These are phyloP conservation scores for Corapipo altera DNA, from an alignment of 2,113 vertebrate species.

Conservation along the genomic window DNA sequence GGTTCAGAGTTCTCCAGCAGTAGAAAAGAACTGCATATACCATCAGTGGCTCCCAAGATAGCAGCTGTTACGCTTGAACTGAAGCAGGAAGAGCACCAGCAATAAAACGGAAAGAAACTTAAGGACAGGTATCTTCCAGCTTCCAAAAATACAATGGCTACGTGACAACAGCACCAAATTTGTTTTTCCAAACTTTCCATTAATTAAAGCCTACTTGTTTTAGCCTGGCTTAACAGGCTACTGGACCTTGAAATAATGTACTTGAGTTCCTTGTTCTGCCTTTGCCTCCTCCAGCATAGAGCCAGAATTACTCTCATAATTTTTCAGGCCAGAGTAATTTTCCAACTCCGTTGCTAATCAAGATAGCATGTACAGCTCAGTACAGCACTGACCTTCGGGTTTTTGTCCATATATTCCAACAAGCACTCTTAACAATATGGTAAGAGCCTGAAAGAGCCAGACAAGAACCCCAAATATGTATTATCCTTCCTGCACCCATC, in stretches of 20 bases:
- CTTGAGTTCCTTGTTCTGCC: neutral
- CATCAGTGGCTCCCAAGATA: neutral
- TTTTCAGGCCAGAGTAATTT: neutral
- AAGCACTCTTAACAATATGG: rapidly evolving
- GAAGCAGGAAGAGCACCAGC: neutral
- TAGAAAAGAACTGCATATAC: neutral
- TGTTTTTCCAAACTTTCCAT: neutral
- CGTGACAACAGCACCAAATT: neutral
- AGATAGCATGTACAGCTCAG: neutral
- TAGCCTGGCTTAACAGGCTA: neutral
- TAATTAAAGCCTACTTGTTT: neutral
- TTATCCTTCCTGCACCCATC: neutral
- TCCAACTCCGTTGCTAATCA: neutral
- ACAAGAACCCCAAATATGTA: neutral
- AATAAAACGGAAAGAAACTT: neutral
- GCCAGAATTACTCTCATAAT: neutral
- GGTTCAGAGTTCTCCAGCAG: neutral
- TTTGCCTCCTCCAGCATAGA: neutral
- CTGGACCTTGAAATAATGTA: neutral
- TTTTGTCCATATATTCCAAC: neutral
- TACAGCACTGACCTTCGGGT: neutral
- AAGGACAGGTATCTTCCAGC: neutral
- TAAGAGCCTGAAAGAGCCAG: neutral
- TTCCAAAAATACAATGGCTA: neutral
- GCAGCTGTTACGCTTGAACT: neutral